Conservation (phyloP, 2,888 invertebrate species). For the Hartigia nigra region DNA sequence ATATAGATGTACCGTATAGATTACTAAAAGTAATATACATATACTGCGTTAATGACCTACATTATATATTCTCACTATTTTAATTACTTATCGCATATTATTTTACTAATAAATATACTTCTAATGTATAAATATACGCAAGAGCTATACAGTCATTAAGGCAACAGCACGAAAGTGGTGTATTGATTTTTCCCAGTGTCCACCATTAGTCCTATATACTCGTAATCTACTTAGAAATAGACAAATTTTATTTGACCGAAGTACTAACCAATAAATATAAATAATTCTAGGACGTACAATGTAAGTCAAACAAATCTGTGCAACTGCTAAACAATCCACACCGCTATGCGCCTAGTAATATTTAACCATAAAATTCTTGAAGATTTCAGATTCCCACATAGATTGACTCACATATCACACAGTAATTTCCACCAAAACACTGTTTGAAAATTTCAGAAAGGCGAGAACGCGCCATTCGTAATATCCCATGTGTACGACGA, state of each 20-base stretch:
- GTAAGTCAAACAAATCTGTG: not conserved
- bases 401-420: not conserved
- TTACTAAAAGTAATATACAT: not conserved
- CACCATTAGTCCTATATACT: conserved; percentile 5
- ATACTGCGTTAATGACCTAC: not conserved
- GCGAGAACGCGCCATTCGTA: not conserved
- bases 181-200: conserved; percentile 32
- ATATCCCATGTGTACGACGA: not conserved
- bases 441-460: not conserved
- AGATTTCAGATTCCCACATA: not conserved
- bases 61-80: not conserved
- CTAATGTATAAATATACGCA: not conserved
- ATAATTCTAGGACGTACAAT: not conserved
- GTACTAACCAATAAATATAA: not conserved
- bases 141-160: not conserved
- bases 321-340: not conserved
- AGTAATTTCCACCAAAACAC: not conserved
- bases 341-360: not conserved
- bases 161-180: not conserved
- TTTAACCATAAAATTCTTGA: not conserved
- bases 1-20: not conserved
- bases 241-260: not conserved
- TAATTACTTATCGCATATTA: not conserved
- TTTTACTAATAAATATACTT: not conserved
- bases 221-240: not conserved